Evolutionary conservation across 53 echinoderm and acorn worm genomes (phyloP).

Genomic region (Zoroaster sp.): DNA sequence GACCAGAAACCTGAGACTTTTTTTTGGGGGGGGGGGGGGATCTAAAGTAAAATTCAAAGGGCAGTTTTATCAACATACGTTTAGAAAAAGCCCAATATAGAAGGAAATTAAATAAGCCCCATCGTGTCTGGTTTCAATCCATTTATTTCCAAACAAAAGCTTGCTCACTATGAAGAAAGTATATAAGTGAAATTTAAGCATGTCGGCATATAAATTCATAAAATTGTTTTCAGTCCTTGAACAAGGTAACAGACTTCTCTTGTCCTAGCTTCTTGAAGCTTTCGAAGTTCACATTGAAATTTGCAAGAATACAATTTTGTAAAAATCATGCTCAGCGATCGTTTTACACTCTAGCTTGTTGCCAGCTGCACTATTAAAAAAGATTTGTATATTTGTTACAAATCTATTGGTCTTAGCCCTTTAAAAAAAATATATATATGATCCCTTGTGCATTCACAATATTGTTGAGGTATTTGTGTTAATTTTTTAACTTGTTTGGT

Average conservation of each 20-base stretch:
- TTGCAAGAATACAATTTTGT: background rate
- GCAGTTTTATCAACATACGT: background rate
- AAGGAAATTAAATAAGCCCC: constrained; percentile 14
- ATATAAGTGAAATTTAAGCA: background rate
- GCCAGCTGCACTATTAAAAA: background rate
- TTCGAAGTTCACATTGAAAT: too few species aligned
- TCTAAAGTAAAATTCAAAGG: background rate
- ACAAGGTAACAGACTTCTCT: background rate
- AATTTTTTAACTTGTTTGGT: background rate
- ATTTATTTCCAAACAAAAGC: background rate
- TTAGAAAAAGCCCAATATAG: background rate
- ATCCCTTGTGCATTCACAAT: background rate
- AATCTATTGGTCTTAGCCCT: background rate
- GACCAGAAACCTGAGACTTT: too few species aligned
- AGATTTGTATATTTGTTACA: background rate
- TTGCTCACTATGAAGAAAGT: background rate
- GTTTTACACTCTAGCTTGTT: background rate
- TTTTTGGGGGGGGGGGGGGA: background rate
- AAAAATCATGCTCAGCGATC: background rate
- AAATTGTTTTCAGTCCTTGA: background rate
- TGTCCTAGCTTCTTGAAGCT: background rate
- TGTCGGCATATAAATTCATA: background rate
- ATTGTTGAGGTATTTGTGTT: background rate
- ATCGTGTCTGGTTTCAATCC: background rate
- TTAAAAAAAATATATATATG: background rate